A percentile compares a stretch with the other conserved stretches of the same genome.
Evolutionary conservation across 2,113 vertebrate species (phyloP).

Genomic region (human): GRCh38 chr9:95442001-95442500

Average conservation of each 20-base stretch:
- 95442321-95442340: background rate
- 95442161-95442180: background rate
- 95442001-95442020: background rate
- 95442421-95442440: conserved; percentile 29
- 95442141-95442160: background rate
- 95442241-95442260: conserved; percentile 62
- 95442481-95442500: background rate
- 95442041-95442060: background rate
- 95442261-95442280: conserved; percentile 63
- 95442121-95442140: background rate
- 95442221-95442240: conserved; percentile 40
- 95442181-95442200: background rate
- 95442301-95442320: conserved; percentile 58
- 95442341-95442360: conserved; percentile 37
- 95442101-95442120: rapidly evolving
- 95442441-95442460: conserved; percentile 2
- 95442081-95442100: background rate
- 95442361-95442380: conserved; percentile 48
- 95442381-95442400: background rate
- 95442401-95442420: background rate
- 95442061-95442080: background rate
- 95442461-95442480: background rate
- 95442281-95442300: background rate
- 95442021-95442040: background rate
- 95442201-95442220: background rate